Evolutionary conservation across 2,113 vertebrate genomes (phyloP), one percentile per base, ranked within the genome.

Genomic region (Microtus montanus): DNA sequence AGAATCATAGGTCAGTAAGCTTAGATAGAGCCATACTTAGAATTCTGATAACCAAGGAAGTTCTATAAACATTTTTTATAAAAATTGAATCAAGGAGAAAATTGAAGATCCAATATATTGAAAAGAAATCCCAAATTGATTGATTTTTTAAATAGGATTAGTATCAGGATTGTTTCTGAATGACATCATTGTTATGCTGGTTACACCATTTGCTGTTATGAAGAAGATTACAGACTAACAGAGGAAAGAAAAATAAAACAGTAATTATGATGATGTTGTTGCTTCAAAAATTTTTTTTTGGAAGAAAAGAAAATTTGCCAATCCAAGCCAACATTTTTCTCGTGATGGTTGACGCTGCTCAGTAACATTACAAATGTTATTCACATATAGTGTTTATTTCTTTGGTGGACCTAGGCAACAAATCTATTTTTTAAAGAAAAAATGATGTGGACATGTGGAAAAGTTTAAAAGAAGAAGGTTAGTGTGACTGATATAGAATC

Each of bases 371-470:
- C 68, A 94, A 95, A 80, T 88, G 71, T 95, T 95, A 94, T 92
- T 96, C 92, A 83, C 86, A 90, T 82, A 64, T 44, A 90, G 26
- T 94, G 61, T 97, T 97, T 95, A 94, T 96, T 96, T 96, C 28
- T 87, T 78, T 82, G 49, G 17, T 82, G 52, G 71, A 61, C 61
- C 83, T 95, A 88, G 33, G 85, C 63, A 96, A 95, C 54, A 93
- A 87, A 73, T 19, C 93, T 79, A 58, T 90, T 91, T 94, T 93
- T 93, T 93, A 14, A 47, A 22, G 26, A n/a, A 74, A 79, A 95
- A 82, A n/a, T n/a, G 8, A 91, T 91, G 90, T 91, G 83, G 94
- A 78, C 90, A 96, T 89, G 68, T 93, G 88, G 86, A 97, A 96
- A 93, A 92, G 49, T 85, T 96, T 94, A 91, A 94, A 96, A 92